Evolutionary conservation across 2,888 invertebrate species (phyloP), one percentile per base, ranked within the genome.

Genomic region (Troglohyphantes excavatus): DNA sequence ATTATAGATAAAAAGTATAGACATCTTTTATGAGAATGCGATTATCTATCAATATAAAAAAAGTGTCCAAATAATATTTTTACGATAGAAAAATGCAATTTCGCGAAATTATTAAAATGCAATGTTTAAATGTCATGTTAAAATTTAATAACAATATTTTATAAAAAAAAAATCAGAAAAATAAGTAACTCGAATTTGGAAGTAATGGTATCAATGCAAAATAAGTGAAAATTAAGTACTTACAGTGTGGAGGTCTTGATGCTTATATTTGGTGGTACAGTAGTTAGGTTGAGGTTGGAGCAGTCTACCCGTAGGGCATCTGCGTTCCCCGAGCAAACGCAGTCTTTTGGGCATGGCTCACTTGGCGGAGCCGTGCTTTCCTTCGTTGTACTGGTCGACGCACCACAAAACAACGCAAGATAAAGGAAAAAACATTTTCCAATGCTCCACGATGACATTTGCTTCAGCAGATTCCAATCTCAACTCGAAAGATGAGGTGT

Each of bases 301-400:
- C 90, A 90, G 67, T 90, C 90, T 7, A 90, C 90, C 2, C 85
- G 65, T 5, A 79, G n/a, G 2, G 90, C 59, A 21, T 90, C 90
- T 26, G 53, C 17, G 21, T 75, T 79, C 5, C 90, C 90, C 7
- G 85, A 73, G 33, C 90, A 90, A 2, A 85, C 73, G 39, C 90
- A 90, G 67, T 59, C 39, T 23, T 59, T 68, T 17, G 85, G 85
- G 27, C 90, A 90, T 43, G 68, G 82, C 17, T 82, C 82, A 46
- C 29, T 33, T 46, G 46, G 21, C 1, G 78, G 39, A 1, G 26
- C n/a, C 0, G 76, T 63, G 21, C 26, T 61, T 59, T 89, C 88
- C 29, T 13, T 46, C 2, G 33, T 43, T 17, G 26, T 43, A 13
- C 61, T 67, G 26, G 53, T 29, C 13, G 59, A 67, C 13, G 65